Evolutionary conservation across 2,113 vertebrate genomes (phyloP).

Genomic region (Sebastes fasciatus): DNA sequence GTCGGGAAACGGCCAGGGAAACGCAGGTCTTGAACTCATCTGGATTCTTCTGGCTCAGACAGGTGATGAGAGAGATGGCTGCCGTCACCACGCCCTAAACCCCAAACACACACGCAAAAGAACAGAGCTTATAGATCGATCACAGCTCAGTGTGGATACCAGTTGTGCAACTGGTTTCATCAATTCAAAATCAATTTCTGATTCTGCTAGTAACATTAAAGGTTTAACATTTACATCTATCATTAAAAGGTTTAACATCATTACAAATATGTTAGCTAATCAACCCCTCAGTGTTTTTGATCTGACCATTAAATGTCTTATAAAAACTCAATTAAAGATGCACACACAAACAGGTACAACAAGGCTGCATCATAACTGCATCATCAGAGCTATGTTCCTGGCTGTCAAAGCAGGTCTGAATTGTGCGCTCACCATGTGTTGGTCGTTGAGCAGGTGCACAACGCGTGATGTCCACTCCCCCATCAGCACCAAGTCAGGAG

Average conservation of each 20-base stretch:
- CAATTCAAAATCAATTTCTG: neutral
- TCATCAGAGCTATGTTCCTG: too few relatives aligned
- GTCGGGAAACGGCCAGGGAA: conserved; percentile 91
- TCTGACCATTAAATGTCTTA: neutral
- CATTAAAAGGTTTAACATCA: neutral
- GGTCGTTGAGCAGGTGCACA: conserved; percentile 94
- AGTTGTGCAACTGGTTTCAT: neutral
- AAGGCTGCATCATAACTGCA: neutral
- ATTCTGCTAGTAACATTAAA: neutral
- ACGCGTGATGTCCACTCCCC: conserved; percentile 95
- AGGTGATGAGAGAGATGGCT: conserved; percentile 92
- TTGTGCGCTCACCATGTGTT: conserved; percentile 89
- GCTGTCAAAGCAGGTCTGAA: neutral
- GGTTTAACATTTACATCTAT: too few relatives aligned
- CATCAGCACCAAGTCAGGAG: conserved; percentile 93
- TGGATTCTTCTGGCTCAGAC: conserved; percentile 94
- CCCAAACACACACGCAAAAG: neutral
- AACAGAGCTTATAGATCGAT: neutral
- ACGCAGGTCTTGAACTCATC: conserved; percentile 95
- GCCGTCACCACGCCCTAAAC: conserved; percentile 93
- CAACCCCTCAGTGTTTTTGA: too few relatives aligned
- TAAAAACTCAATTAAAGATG: neutral
- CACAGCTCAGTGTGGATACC: neutral
- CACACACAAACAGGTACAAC: neutral
- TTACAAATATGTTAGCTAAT: neutral